Conservation (phyloP, 2,888 invertebrate species). For the Argyra leucocephala region DNA sequence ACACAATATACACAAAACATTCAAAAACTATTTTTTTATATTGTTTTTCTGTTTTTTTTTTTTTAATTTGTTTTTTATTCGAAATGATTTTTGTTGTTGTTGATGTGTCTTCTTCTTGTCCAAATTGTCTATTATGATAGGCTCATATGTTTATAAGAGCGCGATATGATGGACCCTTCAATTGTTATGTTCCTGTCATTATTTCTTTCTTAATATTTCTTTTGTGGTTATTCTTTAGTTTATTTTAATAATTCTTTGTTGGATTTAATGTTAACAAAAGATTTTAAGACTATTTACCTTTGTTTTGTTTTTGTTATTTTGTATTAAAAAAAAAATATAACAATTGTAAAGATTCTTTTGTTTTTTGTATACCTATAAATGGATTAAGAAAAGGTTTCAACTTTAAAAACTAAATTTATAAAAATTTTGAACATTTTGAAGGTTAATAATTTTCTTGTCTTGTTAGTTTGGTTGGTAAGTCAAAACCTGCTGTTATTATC, state of each 20-base stretch:
- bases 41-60: background rate
- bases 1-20: too few species aligned
- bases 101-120: background rate
- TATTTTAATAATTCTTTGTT: constrained; percentile 3
- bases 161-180: background rate
- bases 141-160: background rate
- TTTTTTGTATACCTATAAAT: background rate
- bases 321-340: background rate
- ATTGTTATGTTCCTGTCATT: constrained; percentile 6
- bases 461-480: background rate
- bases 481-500: background rate
- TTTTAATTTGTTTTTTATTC: background rate
- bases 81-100: background rate
- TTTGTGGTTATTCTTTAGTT: background rate
- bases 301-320: background rate
- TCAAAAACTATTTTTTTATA: too few species aligned
- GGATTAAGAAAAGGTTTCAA: background rate
- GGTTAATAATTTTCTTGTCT: constrained; percentile 2
- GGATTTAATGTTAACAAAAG: background rate
- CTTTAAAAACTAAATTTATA: too few species aligned
- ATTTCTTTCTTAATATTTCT: background rate
- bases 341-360: background rate
- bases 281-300: constrained; percentile 6
- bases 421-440: background rate
- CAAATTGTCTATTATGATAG: constrained; percentile 2